A percentile compares a stretch with the other conserved stretches of the same genome.
phyloP scores from a whole-genome alignment of 2,888 invertebrate species.

The Archaeoteleia sp. region DNA sequence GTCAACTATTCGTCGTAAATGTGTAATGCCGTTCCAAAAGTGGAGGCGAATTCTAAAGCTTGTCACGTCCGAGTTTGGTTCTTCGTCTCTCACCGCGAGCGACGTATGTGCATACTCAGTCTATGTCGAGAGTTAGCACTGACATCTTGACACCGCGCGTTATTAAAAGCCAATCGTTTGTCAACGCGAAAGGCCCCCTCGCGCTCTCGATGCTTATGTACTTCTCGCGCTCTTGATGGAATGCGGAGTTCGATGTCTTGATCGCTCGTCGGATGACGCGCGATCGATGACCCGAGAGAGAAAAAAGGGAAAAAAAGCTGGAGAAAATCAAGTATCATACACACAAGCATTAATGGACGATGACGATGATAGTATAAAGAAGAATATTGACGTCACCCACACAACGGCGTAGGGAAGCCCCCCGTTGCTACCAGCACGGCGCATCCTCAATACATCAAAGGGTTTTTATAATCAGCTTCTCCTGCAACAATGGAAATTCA shows the following conservation, averaged over 20 bases:
- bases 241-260: slow-evolving; percentile 10
- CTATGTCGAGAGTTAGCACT: slow-evolving; percentile 36
- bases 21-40: slow-evolving; percentile 37
- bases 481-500: slow-evolving; percentile 46
- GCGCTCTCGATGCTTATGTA: slow-evolving; percentile 3
- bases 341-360: slow-evolving; percentile 56
- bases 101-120: slow-evolving; percentile 31
- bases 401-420: slow-evolving; percentile 69
- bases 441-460: slow-evolving; percentile 72
- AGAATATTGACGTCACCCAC: slow-evolving; percentile 66
- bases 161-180: slow-evolving; percentile 49
- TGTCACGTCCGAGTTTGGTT: slow-evolving; percentile 48
- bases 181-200: slow-evolving; percentile 25
- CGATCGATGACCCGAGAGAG: slow-evolving; percentile 16
- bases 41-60: slow-evolving; percentile 33
- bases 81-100: slow-evolving; percentile 33
- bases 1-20: slow-evolving; percentile 42
- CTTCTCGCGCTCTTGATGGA: slow-evolving; percentile 18
- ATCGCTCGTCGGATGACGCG: slow-evolving; percentile 15
- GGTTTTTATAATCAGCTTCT: slow-evolving; percentile 57
- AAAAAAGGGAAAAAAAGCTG: slow-evolving; percentile 6
- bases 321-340: slow-evolving; percentile 28
- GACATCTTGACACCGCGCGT: slow-evolving; percentile 40
- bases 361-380: slow-evolving; percentile 60
- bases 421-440: slow-evolving; percentile 69